Evolutionary conservation across 2,888 invertebrate species (phyloP).

Genomic region (Acanthoscelides obtectus): DNA sequence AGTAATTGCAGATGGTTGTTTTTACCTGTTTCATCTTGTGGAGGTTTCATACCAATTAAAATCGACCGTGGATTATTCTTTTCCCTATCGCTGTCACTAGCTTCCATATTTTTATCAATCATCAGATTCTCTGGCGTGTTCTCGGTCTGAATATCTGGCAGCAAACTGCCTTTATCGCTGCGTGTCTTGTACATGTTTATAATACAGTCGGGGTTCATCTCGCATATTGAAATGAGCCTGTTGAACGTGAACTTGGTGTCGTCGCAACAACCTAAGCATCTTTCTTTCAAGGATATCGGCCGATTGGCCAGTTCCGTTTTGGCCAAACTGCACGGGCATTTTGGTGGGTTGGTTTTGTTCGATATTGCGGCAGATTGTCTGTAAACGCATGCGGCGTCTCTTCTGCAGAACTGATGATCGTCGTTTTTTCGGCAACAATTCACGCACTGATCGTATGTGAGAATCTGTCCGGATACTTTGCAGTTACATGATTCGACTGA

Average conservation of each 20-base stretch:
- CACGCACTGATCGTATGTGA: neutral
- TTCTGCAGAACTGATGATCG: neutral
- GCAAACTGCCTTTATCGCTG: slow-evolving; percentile 1
- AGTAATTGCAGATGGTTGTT: too few relatives aligned
- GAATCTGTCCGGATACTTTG: neutral
- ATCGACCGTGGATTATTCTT: neutral
- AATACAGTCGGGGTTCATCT: slow-evolving; percentile 11
- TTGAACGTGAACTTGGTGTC: slow-evolving; percentile 8
- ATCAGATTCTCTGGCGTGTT: neutral
- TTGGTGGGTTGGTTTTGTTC: neutral
- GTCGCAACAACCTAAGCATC: neutral
- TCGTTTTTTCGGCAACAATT: neutral
- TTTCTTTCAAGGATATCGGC: neutral
- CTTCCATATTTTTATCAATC: neutral
- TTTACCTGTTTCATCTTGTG: neutral
- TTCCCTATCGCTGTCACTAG: neutral
- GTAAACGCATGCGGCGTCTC: neutral
- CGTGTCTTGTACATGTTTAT: slow-evolving; percentile 7
- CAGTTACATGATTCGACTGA: neutral
- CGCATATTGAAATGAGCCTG: slow-evolving; percentile 5
- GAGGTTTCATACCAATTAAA: neutral
- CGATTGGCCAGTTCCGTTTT: neutral
- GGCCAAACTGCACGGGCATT: neutral
- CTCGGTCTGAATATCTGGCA: slow-evolving; percentile 6
- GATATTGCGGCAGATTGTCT: neutral